Conservation (phyloP, 2,797 vertebrate genomes). For the Gallirallus australis region DNA sequence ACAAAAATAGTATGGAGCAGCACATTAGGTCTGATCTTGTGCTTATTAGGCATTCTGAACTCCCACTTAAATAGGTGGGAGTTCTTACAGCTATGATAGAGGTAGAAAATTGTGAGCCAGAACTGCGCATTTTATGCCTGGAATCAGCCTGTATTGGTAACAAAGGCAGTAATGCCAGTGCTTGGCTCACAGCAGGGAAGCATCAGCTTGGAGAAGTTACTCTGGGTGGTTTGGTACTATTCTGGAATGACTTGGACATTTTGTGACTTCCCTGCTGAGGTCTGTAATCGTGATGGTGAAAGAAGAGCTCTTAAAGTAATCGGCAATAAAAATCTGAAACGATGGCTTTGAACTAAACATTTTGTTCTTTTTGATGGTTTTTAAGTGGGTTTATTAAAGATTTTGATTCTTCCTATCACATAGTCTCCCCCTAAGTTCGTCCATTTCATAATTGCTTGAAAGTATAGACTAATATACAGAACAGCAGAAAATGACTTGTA, state of each 20-base stretch:
- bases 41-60: conserved; percentile 19
- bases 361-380: not conserved
- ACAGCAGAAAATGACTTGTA: not conserved
- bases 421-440: not conserved
- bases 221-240: conserved; percentile 3
- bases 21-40: not conserved
- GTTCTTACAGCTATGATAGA: not conserved
- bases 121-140: conserved; percentile 6
- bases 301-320: conserved; percentile 14
- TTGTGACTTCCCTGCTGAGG: not conserved
- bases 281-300: not conserved
- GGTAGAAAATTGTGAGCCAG: not conserved
- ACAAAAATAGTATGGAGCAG: not conserved
- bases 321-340: not conserved
- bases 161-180: not conserved
- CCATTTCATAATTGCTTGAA: not conserved
- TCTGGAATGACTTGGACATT: conserved; percentile 28
- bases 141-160: not conserved
- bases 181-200: conserved; percentile 1
- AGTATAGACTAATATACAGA: not conserved
- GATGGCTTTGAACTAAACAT: not conserved
- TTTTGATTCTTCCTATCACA: not conserved
- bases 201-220: not conserved
- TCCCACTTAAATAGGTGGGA: conserved; percentile 16
- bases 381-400: not conserved